Evolutionary conservation across 2,888 invertebrate species (phyloP), one percentile per base, ranked within the genome.

Genomic region (Hetaerina titia): DNA sequence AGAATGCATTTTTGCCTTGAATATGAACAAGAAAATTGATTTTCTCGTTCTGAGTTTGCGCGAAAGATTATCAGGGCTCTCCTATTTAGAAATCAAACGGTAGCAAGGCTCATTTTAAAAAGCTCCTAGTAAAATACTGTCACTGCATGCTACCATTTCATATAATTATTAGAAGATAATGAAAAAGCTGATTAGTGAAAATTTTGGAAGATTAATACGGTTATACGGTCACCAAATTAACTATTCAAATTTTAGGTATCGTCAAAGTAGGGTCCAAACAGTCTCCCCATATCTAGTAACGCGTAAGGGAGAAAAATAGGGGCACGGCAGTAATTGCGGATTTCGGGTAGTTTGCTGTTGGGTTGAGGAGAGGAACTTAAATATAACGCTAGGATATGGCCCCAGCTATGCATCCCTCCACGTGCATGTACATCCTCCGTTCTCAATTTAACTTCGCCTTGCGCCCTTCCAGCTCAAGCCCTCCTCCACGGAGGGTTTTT

Each of bases 361-460:
- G n/a, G n/a, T 22, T n/a, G 69, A n/a, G 19, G 69, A 69, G 22
- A 2, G 31, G 81, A 81, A 81, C 31, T 81, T 81, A 81, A 31
- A 81, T 81, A 81, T 81, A 81, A 31, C 25, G 31, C 81, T 81
- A 11, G 81, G 31, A 15, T 81, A 81, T 31, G 81, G 81, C 13
- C 13, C 81, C 9, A 13, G 81, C 74, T 81, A 31, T 15, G 31
- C 81, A 31, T 81, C 31, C 81, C 81, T 13, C 81, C 81, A 81
- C 22, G 81, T 31, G 81, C 81, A 13, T 31, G 81, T 81, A 81
- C 81, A 81, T 7, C 81, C 81, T 5, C 81, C 31, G 81, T 4
- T 81, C 81, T 81, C 81, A 81, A 81, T 81, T 81, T 81, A 81
- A 81, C 81, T 81, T 81, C 31, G 25, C 81, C 81, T 31, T 81